Percentiles rank a stretch among this genome's conserved stretches.
Conservation (phyloP, 2,888 invertebrate genomes). For the Netelia melanura region DNA sequence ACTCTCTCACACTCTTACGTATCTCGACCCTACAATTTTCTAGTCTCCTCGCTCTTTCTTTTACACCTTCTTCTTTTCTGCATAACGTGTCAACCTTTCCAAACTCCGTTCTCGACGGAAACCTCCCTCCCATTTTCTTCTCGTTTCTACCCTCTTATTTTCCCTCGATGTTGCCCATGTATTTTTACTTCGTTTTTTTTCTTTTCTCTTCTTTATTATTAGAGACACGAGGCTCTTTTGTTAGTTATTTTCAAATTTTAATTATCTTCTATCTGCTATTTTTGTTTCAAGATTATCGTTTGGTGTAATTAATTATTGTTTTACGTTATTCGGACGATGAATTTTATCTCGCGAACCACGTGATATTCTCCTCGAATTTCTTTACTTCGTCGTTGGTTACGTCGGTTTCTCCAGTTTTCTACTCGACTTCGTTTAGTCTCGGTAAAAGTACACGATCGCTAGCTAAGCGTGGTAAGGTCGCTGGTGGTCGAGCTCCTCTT, state of each 20-base stretch:
- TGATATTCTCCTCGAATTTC: too few species aligned
- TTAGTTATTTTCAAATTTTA: too few species aligned
- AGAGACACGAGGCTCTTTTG: too few species aligned
- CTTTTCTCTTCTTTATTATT: too few species aligned
- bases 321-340: too few species aligned
- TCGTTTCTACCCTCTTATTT: conserved; percentile 32
- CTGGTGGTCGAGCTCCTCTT: conserved; percentile 54
- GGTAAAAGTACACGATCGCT: neutral
- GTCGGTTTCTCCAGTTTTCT: neutral
- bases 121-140: conserved; percentile 22
- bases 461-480: conserved; percentile 22
- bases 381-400: too few species aligned
- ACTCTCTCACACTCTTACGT: conserved; percentile 67
- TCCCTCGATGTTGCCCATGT: neutral
- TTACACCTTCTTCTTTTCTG: conserved; percentile 29
- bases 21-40: conserved; percentile 69
- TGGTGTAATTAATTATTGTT: too few species aligned
- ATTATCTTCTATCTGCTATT: too few species aligned
- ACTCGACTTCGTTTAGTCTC: too few species aligned
- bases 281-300: too few species aligned
- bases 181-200: too few species aligned
- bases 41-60: conserved; percentile 55
- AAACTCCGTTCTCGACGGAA: conserved; percentile 38
- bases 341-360: too few species aligned
- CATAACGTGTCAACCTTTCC: conserved; percentile 54